A percentile compares a stretch with the other conserved stretches of the same genome.
These are phyloP conservation scores for Drosophila tsacasi DNA, from an alignment of 1,140 invertebrate species.

Conservation along the genomic window DNA sequence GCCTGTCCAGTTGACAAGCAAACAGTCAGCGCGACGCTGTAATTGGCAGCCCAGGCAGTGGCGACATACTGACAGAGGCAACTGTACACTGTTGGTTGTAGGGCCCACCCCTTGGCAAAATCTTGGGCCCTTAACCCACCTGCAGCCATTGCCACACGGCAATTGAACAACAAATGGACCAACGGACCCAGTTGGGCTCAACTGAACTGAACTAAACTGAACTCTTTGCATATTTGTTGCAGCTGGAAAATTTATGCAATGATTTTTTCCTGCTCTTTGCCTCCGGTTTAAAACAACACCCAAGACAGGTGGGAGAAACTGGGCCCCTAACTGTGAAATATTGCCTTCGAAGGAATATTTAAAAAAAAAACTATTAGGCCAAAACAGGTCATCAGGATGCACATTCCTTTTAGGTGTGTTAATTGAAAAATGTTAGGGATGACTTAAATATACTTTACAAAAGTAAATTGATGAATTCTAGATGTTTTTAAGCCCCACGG, in stretches of 20 bases:
- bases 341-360: not conserved
- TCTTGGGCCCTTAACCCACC: slow-evolving; percentile 10
- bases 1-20: slow-evolving; percentile 61
- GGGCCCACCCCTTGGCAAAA: slow-evolving; percentile 13
- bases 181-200: slow-evolving; percentile 30
- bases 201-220: slow-evolving; percentile 48
- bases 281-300: slow-evolving; percentile 60
- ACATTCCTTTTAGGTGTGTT: not conserved
- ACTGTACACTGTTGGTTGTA: slow-evolving; percentile 8
- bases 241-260: slow-evolving; percentile 75
- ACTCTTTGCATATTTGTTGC: slow-evolving; percentile 77
- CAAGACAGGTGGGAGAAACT: slow-evolving; percentile 31
- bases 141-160: slow-evolving; percentile 30
- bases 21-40: slow-evolving; percentile 62
- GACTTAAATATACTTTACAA: not conserved
- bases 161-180: slow-evolving; percentile 56
- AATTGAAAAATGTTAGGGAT: too few species aligned
- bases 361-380: not conserved
- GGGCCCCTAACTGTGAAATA: not conserved
- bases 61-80: slow-evolving; percentile 12
- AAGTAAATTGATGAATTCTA: not conserved
- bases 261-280: slow-evolving; percentile 56
- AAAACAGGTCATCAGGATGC: not conserved
- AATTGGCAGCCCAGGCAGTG: slow-evolving; percentile 56
- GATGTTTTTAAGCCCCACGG: too few species aligned